Percentiles rank a stretch among this genome's conserved stretches.
These are phyloP conservation scores for Centropus bengalensis DNA, from an alignment of 2,113 vertebrate species.

Conservation along the genomic window DNA sequence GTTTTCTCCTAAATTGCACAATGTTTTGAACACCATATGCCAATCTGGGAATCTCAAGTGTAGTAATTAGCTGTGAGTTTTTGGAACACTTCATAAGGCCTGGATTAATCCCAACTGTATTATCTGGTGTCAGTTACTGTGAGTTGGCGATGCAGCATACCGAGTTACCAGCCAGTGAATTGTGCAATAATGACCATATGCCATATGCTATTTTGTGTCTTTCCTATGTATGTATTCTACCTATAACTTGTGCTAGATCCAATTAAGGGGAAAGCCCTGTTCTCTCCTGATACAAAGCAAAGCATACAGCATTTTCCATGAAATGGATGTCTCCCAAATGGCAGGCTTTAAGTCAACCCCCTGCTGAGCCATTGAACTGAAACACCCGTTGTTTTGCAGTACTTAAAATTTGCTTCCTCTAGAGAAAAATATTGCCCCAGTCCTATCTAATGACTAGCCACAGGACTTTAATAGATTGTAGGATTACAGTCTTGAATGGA, in stretches of 20 bases:
- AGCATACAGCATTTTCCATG: background rate
- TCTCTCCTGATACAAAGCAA: background rate
- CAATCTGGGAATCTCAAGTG: background rate
- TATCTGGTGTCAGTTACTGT: constrained; percentile 57
- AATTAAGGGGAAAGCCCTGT: background rate
- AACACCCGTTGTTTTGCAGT: background rate
- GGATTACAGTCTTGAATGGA: background rate
- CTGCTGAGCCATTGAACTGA: background rate
- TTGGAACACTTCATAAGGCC: constrained; percentile 29
- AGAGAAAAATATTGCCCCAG: background rate
- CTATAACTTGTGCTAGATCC: background rate
- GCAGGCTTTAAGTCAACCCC: background rate
- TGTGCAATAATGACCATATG: background rate
- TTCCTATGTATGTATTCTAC: background rate
- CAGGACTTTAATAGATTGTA: background rate
- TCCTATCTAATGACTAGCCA: background rate
- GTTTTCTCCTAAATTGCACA: constrained; percentile 18
- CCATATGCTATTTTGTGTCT: background rate
- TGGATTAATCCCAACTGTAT: constrained; percentile 49
- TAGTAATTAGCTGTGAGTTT: constrained; percentile 44
- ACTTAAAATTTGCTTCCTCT: background rate
- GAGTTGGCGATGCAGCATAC: background rate
- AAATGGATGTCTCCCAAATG: background rate
- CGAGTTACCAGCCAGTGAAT: background rate
- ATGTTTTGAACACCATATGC: constrained; percentile 28